Evolutionary conservation across 2,113 vertebrate genomes (phyloP).

Genomic region (Chamaetylas fuelleborni): DNA sequence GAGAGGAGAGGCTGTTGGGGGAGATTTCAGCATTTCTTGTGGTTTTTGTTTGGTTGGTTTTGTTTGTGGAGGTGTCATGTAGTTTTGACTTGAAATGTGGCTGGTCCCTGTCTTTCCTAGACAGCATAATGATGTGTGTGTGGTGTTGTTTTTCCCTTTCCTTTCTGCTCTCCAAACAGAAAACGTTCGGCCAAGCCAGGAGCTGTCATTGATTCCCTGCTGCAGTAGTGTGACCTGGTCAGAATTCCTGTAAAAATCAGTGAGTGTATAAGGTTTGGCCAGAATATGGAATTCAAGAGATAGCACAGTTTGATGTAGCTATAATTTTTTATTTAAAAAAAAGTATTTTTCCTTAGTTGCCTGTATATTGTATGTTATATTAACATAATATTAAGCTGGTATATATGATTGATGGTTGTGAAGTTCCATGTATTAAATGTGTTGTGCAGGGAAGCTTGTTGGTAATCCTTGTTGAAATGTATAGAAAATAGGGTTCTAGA

Average conservation of each 20-base stretch:
- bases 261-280: slow-evolving; percentile 37
- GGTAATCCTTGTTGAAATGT: not conserved
- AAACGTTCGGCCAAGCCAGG: slow-evolving; percentile 93
- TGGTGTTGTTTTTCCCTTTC: slow-evolving; percentile 40
- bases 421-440: not conserved
- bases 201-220: slow-evolving; percentile 89
- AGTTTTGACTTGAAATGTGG: not conserved
- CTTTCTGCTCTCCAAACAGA: slow-evolving; percentile 78
- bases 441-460: slow-evolving; percentile 16
- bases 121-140: slow-evolving; percentile 9
- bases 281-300: slow-evolving; percentile 38
- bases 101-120: not conserved
- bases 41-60: not conserved
- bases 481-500: not conserved
- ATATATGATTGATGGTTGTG: not conserved
- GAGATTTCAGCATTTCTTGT: not conserved
- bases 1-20: not conserved
- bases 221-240: slow-evolving; percentile 80
- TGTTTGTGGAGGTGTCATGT: not conserved
- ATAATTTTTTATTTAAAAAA: slow-evolving; percentile 47
- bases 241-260: slow-evolving; percentile 55
- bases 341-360: slow-evolving; percentile 47
- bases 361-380: slow-evolving; percentile 61
- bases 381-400: slow-evolving; percentile 49
- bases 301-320: slow-evolving; percentile 40